phyloP scores from a whole-genome alignment of 2,888 invertebrate genomes.

The Drosophila fulvimacula region DNA sequence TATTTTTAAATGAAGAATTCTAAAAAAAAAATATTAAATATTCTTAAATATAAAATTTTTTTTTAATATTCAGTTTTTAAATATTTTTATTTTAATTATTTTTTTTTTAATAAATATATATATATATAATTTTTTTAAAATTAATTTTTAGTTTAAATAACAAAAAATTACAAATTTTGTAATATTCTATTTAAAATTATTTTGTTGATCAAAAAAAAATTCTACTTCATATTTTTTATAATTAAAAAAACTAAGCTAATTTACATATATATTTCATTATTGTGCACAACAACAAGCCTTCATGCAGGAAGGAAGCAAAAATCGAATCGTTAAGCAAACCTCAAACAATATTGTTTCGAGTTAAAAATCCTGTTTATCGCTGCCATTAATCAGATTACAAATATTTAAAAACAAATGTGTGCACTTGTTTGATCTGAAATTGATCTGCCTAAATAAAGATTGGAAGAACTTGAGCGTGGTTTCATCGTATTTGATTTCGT shows the following conservation, averaged over 20 bases:
- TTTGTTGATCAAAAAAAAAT: too few species aligned
- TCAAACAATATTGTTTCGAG: background rate
- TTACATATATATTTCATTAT: too few species aligned
- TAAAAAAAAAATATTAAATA: background rate
- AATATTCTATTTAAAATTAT: too few species aligned
- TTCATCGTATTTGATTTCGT: background rate
- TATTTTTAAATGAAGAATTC: background rate
- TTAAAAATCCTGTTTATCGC: constrained; percentile 4
- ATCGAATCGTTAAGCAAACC: background rate
- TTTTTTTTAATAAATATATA: too few species aligned
- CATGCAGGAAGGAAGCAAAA: background rate
- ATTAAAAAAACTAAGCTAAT: too few species aligned
- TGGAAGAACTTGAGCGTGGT: background rate
- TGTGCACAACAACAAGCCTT: too few species aligned
- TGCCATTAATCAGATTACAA: background rate
- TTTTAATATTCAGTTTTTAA: background rate
- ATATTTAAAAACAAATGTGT: background rate
- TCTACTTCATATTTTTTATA: too few species aligned
- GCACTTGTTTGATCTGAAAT: background rate
- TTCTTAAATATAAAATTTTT: too few species aligned
- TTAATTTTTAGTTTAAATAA: too few species aligned
- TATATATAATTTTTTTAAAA: too few species aligned
- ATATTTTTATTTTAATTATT: too few species aligned
- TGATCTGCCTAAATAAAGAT: background rate
- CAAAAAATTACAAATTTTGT: too few species aligned